Evolutionary conservation across 2,797 vertebrate genomes (phyloP), one percentile per base, ranked within the genome.

Genomic region (Argentina silus): DNA sequence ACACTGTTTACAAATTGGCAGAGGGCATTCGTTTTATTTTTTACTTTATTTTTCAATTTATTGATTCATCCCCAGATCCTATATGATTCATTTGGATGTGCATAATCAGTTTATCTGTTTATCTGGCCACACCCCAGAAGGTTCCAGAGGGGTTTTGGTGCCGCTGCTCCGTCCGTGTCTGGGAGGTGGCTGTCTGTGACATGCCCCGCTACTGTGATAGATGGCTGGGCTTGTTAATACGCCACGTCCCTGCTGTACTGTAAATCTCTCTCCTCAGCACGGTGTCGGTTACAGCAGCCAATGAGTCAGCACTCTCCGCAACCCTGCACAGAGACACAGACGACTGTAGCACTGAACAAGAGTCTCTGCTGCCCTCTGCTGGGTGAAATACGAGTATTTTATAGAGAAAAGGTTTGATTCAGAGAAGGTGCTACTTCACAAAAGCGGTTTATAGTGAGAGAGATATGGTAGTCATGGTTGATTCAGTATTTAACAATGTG

Each of bases 311-410:
- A 88, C 48, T 81, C 67, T 53, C 23, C 6, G 27, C 77, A 21
- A 12, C 10, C 6, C 27, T 36, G 59, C 45, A 67, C 23, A 23
- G 65, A 50, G 50, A 1, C 21, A 55, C 42, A 47, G 17, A 50
- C 9, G 11, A 10, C 59, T 14, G 45, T 50, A 15, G 36, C 36
- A 21, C 15, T 60, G 47, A 73, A 63, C 67, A 62, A 83, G 69
- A 59, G 74, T n/a, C 57, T 85, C 81, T 89, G 14, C 89, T 88
- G 92, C 19, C 90, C 87, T 81, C 92, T 94, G 83, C 87, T 88
- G 93, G 88, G 1, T 15, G 47, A 43, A 71, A 0, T 0, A 1
- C 7, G 48, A 74, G 17, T 51, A 14, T 6, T 61, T 27, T 61
- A 36, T 36, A 36, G 27, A 36, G 27, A 36, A 36, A 36, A 36